These are phyloP conservation scores for Hemichromis elongatus DNA, from an alignment of 2,113 vertebrate genomes.

Conservation along the genomic window DNA sequence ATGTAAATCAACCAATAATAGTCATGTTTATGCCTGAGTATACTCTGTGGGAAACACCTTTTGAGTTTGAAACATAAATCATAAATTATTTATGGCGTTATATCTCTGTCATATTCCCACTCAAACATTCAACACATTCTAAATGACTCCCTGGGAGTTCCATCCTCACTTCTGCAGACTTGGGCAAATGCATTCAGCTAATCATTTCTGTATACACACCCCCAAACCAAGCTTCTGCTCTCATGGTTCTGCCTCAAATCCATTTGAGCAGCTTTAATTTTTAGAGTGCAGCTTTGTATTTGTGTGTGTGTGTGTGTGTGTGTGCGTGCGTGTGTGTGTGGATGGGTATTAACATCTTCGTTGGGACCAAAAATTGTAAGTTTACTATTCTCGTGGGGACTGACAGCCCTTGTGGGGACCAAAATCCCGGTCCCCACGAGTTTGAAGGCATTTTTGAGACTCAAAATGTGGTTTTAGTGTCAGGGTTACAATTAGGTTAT, in stretches of 20 bases:
- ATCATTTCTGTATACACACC: constrained; percentile 45
- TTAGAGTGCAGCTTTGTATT: constrained; percentile 31
- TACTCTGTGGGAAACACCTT: background rate
- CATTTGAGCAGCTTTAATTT: constrained; percentile 63
- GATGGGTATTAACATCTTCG: too few relatives aligned
- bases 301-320: background rate
- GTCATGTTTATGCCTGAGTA: background rate
- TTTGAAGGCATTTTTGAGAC: too few relatives aligned
- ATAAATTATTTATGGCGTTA: constrained; percentile 9
- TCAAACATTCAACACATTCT: background rate
- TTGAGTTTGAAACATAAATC: background rate
- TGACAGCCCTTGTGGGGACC: too few relatives aligned
- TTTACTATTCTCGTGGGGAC: too few relatives aligned
- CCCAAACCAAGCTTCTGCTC: constrained; percentile 40
- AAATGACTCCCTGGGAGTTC: constrained; percentile 19
- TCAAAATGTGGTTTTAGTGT: too few relatives aligned
- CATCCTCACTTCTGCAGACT: constrained; percentile 27
- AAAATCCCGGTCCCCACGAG: too few relatives aligned
- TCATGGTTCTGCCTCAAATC: constrained; percentile 61
- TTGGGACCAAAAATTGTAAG: too few relatives aligned
- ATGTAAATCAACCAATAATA: background rate
- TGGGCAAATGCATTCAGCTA: constrained; percentile 37
- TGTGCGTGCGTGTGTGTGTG: background rate
- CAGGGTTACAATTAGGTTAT: too few relatives aligned
- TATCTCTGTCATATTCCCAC: background rate